These are phyloP conservation scores for Gopherus flavomarginatus DNA, from an alignment of 2,113 vertebrate genomes.

Conservation along the genomic window DNA sequence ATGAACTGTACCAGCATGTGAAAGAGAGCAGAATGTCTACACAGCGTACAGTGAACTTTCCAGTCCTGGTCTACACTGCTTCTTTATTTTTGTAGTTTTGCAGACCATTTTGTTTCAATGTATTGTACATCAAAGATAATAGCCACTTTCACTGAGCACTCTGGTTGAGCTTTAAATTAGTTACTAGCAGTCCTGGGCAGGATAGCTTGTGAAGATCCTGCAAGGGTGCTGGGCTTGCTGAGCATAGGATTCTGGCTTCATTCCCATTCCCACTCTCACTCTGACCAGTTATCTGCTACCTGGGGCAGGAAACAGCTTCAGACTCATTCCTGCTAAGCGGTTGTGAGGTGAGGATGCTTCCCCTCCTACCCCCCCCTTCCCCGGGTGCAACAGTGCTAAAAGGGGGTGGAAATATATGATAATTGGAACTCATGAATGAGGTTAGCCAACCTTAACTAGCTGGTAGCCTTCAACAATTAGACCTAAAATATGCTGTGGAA, in stretches of 20 bases:
- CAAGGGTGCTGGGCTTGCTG: not conserved
- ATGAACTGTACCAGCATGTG: not conserved
- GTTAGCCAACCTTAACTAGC: not conserved
- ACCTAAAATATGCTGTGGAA: not conserved
- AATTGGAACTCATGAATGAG: not conserved
- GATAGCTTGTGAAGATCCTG: not conserved
- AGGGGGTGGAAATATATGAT: not conserved
- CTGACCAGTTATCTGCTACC: not conserved
- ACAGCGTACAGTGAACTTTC: not conserved
- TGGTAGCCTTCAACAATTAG: not conserved
- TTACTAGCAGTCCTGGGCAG: not conserved
- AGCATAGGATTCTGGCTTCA: not conserved
- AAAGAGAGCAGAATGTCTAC: not conserved
- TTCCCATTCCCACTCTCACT: not conserved
- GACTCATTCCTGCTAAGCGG: not conserved
- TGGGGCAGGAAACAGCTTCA: not conserved
- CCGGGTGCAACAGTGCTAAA: not conserved
- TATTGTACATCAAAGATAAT: not conserved
- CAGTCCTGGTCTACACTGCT: not conserved
- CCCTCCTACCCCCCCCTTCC: fast-evolving
- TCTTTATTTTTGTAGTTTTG: not conserved
- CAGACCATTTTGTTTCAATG: not conserved
- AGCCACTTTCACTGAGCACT: not conserved
- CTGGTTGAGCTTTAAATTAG: not conserved
- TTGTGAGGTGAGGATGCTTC: not conserved